Percentiles rank a stretch among this genome's conserved stretches.
Conservation (phyloP, 2,797 vertebrate species). For the Neosilurus mollespiculum region DNA sequence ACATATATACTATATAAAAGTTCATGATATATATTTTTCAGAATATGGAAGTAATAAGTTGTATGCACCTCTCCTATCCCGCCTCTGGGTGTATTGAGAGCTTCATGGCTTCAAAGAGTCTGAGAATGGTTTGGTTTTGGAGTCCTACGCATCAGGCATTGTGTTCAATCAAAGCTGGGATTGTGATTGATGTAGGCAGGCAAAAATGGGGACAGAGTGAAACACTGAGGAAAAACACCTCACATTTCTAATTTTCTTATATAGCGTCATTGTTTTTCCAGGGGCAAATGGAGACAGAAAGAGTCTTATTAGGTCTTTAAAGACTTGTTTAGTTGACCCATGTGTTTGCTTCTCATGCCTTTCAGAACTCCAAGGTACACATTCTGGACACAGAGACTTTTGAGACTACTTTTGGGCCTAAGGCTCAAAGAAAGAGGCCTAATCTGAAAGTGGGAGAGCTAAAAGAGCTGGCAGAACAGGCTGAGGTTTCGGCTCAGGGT, state of each 20-base stretch:
- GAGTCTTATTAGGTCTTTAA: no score
- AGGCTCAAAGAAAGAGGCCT: conserved; percentile 91
- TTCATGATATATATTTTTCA: background rate
- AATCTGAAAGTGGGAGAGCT: conserved; percentile 83
- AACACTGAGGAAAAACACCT: no score
- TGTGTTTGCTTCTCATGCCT: background rate
- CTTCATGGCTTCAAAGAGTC: background rate
- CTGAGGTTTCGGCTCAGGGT: conserved; percentile 74
- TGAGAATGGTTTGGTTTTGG: background rate
- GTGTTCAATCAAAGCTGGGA: background rate
- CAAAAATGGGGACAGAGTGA: background rate
- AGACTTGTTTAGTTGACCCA: background rate
- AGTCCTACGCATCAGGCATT: background rate
- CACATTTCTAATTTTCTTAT: conserved; percentile 16
- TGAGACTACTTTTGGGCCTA: conserved; percentile 93
- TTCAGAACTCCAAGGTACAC: conserved; percentile 91
- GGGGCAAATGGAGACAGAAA: background rate
- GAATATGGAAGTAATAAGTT: background rate
- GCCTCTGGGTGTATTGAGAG: background rate
- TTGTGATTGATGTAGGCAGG: conserved; percentile 13
- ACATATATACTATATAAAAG: background rate
- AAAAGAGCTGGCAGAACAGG: conserved; percentile 83
- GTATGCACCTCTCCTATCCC: background rate
- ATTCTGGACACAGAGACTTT: conserved; percentile 97
- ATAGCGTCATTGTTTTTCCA: conserved; percentile 1